Conservation (phyloP, 1,140 invertebrate species). For the Schlechtendalia chinensis region DNA sequence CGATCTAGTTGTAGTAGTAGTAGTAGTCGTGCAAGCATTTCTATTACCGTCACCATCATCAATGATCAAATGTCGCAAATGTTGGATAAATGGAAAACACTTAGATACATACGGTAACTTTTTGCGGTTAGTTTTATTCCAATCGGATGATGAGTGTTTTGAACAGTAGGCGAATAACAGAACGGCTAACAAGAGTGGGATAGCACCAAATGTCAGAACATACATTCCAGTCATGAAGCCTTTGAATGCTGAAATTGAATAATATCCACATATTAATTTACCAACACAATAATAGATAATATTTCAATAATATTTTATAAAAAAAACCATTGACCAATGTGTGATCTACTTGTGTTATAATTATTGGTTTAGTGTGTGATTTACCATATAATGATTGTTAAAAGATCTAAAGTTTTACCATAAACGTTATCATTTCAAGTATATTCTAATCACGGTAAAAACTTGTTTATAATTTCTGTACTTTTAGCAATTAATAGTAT, state of each 20-base stretch:
- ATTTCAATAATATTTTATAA: too few species aligned
- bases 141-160: slow-evolving; percentile 38
- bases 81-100: slow-evolving; percentile 8
- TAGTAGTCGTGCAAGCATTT: slow-evolving; percentile 16
- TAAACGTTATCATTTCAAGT: too few species aligned
- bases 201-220: slow-evolving; percentile 74
- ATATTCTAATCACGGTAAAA: too few species aligned
- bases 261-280: too few species aligned
- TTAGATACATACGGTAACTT: slow-evolving; percentile 45
- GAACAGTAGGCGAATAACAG: slow-evolving; percentile 71
- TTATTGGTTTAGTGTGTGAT: too few species aligned
- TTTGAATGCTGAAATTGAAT: slow-evolving; percentile 66
- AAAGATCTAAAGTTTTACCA: too few species aligned
- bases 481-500: too few species aligned
- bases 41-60: slow-evolving; percentile 36
- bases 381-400: too few species aligned
- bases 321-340: too few species aligned
- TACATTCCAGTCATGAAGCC: slow-evolving; percentile 73
- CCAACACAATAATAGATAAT: too few species aligned
- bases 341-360: too few species aligned
- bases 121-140: slow-evolving; percentile 51
- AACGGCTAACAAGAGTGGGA: slow-evolving; percentile 70
- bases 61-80: slow-evolving; percentile 24
- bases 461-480: too few species aligned
- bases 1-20: slow-evolving; percentile 20